phyloP scores from a whole-genome alignment of 2,888 invertebrate genomes.

The Trichopria drosophilae region DNA sequence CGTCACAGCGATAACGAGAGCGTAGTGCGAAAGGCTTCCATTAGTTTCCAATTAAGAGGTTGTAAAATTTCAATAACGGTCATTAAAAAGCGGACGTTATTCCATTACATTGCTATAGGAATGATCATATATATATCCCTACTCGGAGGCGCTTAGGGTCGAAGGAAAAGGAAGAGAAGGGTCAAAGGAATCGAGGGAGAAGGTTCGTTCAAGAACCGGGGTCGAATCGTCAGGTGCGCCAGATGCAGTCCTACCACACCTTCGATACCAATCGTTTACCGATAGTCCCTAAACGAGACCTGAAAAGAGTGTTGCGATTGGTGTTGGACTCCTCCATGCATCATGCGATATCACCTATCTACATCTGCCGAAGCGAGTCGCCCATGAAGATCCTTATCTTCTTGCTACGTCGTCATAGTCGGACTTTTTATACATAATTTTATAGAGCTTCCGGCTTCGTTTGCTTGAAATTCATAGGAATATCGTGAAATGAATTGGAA shows the following conservation, averaged over 20 bases:
- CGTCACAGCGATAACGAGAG: not conserved
- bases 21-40: constrained; percentile 43
- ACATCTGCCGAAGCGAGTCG: constrained; percentile 30
- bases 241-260: constrained; percentile 49
- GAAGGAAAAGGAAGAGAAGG: constrained; percentile 31
- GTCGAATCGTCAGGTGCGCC: constrained; percentile 56
- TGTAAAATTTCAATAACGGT: constrained; percentile 59
- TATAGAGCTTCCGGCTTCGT: no score
- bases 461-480: no score
- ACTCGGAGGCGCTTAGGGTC: constrained; percentile 11
- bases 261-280: constrained; percentile 55
- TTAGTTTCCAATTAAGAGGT: constrained; percentile 58
- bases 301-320: constrained; percentile 24
- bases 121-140: not conserved
- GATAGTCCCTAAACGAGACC: constrained; percentile 45
- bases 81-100: constrained; percentile 57
- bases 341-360: constrained; percentile 30
- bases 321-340: constrained; percentile 9
- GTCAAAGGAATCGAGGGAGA: constrained; percentile 27
- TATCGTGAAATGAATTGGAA: no score
- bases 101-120: constrained; percentile 41
- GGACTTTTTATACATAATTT: no score
- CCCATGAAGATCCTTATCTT: constrained; percentile 31
- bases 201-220: constrained; percentile 36
- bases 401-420: no score